Percentiles rank a stretch among this genome's conserved stretches.
phyloP scores from a whole-genome alignment of 1,140 invertebrate species.

The Trypoxylus dichotomus region DNA sequence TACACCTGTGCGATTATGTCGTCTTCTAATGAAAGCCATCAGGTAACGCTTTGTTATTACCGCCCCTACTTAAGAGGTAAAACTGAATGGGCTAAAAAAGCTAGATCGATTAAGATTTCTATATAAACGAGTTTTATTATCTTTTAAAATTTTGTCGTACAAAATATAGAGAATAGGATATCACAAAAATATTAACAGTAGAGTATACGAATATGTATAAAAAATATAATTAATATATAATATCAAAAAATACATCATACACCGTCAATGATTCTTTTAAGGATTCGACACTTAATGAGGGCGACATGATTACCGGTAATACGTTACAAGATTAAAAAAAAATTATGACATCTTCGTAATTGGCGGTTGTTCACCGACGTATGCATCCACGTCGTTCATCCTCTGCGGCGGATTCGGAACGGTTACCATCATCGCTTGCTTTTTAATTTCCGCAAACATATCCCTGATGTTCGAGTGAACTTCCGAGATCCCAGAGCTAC shows the following conservation, averaged over 20 bases:
- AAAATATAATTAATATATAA: neutral
- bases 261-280: neutral
- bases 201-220: neutral
- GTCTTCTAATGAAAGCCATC: too few relatives aligned
- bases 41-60: too few relatives aligned
- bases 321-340: neutral
- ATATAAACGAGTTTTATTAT: too few relatives aligned
- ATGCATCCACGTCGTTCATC: slow-evolving; percentile 11
- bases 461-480: slow-evolving; percentile 24
- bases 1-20: too few relatives aligned
- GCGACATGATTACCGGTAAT: neutral
- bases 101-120: too few relatives aligned
- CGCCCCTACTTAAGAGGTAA: too few relatives aligned
- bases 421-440: slow-evolving; percentile 27
- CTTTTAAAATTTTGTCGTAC: neutral
- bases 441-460: slow-evolving; percentile 33
- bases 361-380: neutral
- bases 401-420: neutral
- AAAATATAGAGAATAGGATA: neutral
- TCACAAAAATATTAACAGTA: slow-evolving; percentile 11
- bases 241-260: neutral
- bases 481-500: neutral
- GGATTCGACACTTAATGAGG: neutral
- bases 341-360: neutral
- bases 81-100: too few relatives aligned